Base-by-base conservation (phyloP, 2,797 vertebrate species). In the Mormyrops boulengeri region DNA sequence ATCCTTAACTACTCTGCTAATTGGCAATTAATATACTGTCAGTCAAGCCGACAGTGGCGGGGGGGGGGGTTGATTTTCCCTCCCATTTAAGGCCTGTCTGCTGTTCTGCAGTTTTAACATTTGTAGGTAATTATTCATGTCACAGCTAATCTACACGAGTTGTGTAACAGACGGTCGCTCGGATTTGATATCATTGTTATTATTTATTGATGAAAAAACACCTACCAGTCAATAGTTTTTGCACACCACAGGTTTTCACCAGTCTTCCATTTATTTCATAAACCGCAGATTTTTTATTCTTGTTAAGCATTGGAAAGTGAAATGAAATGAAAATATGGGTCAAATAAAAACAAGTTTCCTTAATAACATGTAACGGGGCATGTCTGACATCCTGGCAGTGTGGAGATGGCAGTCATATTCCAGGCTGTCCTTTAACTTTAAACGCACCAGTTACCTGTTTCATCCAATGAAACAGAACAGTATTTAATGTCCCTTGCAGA, bases 1-100 rank as follows among this genome's bases (percentile, higher is more conserved):
- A 82, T 22, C 77, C 41, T 82, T 82, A 82, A 82, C 41, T 82
- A 82, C 77, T 82, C 77, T 82, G 38, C 77, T 82, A 82, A 82
- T 44, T 82, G 77, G 77, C 77, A 47, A 80, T 80, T 80, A 80
- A 80, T 80, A 80, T 80, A 44, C 77, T 80, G 77, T 41, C 77
- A 41, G 9, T 80, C 77, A 80, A 17, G 41, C 17, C 2, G 6
- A 44, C 2, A 80, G 38, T 17, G 2, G 60, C 2, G 77, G 19
- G 73, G 7, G 17, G 12, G 73, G 14, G 17, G 7, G 77, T 47
- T 82, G 77, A 82, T 44, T 47, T 47, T 82, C 77, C 77, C 38
- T 41, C 41, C 41, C 38, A 82, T 47, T 82, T 82, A 47, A 82
- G 19, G 41, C 77, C 41, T n/a, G 38, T 44, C 41, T 82, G 73